Conservation (phyloP, 2,797 vertebrate genomes). For the Sus cebifrons region DNA sequence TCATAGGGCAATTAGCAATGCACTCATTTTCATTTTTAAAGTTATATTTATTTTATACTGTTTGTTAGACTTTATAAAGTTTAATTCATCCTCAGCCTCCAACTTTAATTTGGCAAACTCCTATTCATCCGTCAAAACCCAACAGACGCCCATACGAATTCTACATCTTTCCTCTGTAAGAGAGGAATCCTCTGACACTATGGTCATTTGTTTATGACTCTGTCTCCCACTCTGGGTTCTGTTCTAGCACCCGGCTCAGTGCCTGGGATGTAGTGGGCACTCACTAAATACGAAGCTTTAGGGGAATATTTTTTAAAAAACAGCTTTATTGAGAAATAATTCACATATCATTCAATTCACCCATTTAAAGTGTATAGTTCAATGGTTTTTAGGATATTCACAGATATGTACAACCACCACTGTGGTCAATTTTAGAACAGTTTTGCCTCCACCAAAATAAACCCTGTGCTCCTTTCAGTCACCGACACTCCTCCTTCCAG, state of each 20-base stretch:
- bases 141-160: neutral
- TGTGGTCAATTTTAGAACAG: slow-evolving; percentile 20
- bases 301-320: neutral
- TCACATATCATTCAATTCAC: neutral
- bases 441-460: slow-evolving; percentile 13
- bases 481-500: no score
- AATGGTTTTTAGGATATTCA: neutral
- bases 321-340: neutral
- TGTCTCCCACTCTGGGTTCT: neutral
- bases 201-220: neutral
- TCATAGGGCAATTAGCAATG: neutral
- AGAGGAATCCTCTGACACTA: neutral
- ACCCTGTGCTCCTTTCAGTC: neutral
- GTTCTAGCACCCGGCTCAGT: neutral
- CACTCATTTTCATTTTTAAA: neutral
- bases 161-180: neutral
- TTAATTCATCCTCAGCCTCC: neutral
- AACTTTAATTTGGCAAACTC: neutral
- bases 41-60: neutral
- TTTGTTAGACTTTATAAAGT: neutral
- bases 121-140: slow-evolving; percentile 8
- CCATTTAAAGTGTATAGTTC: neutral
- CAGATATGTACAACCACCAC: neutral
- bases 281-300: neutral
- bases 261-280: neutral